Evolutionary conservation across 2,113 vertebrate genomes (phyloP).

Genomic region (Chaetura pelagica): DNA sequence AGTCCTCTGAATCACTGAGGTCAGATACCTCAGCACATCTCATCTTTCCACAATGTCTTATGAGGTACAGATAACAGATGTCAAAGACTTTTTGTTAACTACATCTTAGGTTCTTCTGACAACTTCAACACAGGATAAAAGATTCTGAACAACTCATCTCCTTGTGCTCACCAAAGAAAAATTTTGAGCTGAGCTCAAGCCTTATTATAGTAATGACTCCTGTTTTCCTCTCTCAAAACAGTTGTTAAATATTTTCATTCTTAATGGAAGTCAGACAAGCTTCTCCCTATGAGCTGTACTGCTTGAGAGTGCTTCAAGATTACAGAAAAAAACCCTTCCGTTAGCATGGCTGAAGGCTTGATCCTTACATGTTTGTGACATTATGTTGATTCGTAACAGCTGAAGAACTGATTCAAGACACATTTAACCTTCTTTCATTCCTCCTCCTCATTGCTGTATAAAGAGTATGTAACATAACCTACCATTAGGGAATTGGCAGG

Average conservation of each 20-base stretch:
- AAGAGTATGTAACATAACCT: background rate
- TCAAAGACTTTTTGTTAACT: background rate
- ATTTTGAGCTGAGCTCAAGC: background rate
- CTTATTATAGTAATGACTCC: background rate
- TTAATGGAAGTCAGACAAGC: background rate
- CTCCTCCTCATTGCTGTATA: background rate
- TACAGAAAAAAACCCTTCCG: background rate
- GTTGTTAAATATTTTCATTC: background rate
- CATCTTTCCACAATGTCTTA: background rate
- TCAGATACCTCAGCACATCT: background rate
- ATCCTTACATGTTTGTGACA: background rate
- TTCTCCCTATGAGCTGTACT: background rate
- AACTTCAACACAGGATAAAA: background rate
- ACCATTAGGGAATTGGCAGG: background rate
- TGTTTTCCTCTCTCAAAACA: background rate
- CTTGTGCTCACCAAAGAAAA: background rate
- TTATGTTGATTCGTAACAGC: background rate
- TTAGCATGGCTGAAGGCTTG: background rate
- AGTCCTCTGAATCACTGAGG: background rate
- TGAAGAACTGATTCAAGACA: background rate
- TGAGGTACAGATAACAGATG: background rate
- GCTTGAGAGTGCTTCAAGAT: background rate
- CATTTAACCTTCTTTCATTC: background rate
- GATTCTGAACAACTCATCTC: background rate
- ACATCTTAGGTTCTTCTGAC: background rate